Percentiles rank a stretch among this genome's conserved stretches.
Conservation (phyloP, 2,888 invertebrate genomes). For the Meta bourneti region DNA sequence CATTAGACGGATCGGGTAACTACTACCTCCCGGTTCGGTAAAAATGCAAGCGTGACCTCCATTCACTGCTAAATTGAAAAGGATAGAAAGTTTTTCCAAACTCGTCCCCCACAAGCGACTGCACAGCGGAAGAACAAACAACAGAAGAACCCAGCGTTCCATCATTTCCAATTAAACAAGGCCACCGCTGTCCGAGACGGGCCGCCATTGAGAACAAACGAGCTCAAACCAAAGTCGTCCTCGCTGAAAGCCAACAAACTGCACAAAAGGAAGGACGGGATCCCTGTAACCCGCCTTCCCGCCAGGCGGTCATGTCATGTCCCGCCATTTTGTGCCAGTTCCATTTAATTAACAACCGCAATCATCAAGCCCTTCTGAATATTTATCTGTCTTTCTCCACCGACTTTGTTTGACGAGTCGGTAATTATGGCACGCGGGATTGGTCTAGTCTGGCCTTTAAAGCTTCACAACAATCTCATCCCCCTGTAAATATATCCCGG, state of each 20-base stretch:
- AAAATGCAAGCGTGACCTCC: too few relatives aligned
- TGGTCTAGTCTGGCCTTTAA: conserved; percentile 23
- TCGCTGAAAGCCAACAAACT: conserved; percentile 25
- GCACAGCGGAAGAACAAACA: neutral
- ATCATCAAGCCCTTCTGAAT: conserved; percentile 56
- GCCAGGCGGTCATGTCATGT: conserved; percentile 22
- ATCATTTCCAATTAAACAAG: conserved; percentile 40
- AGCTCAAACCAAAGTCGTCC: neutral
- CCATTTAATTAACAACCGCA: conserved; percentile 65
- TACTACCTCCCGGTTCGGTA: too few relatives aligned
- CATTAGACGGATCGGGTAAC: too few relatives aligned
- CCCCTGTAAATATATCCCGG: conserved; percentile 21
- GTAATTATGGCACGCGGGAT: conserved; percentile 49
- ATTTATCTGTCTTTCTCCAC: conserved; percentile 54
- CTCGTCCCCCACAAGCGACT: neutral
- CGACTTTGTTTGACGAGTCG: conserved; percentile 54
- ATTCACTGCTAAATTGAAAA: neutral
- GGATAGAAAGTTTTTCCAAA: neutral
- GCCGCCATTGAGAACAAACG: conserved; percentile 10
- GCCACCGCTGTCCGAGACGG: conserved; percentile 5
- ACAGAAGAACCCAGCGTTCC: neutral
- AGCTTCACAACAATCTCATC: conserved; percentile 13
- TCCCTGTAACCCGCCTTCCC: conserved; percentile 12
- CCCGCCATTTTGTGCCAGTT: conserved; percentile 48
- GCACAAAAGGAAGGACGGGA: conserved; percentile 27